Base-by-base conservation (phyloP, 2,797 vertebrate species). In the Ptychobarbus kaznakovi region DNA sequence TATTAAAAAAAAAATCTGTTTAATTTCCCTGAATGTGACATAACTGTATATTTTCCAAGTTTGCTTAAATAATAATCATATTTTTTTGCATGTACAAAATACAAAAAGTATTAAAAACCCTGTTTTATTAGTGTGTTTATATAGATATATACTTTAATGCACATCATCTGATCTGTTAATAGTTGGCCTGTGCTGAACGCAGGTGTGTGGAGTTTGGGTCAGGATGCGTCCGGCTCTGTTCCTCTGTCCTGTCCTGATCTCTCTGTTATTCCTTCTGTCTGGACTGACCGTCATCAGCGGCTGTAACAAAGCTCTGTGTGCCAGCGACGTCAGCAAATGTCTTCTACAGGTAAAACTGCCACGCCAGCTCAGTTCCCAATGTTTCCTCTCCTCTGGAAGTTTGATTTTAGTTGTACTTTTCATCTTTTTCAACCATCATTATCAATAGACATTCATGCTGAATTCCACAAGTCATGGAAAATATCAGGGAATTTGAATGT, bases 281-380 rank as follows among this genome's bases (percentile, higher is more conserved):
- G 95, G 95, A 90, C 90, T 97, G 88, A 93, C 96, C 0, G 46
- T 93, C 6, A 95, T 96, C 53, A 89, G 90, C 18, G 96, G 95
- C 93, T 99, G 98, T 92, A 99, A 99, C 93, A 99, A 99, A 90
- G 98, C 98, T 1, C 96, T 99, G 22, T 99, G 98, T 56, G 98
- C 98, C 46, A 99, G 97, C 16, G 98, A 99, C 25, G 98, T 99
- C 94, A 99, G 98, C 95, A 99, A 99, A 92, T 99, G 98, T 90
- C 96, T 99, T 86, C 97, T 99, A 90, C 98, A 99, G 97, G 98
- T 99, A 93, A 12, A 38, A 22, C 56, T 10, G 28, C 28, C 40
- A 58, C 35, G 9, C 10, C 3, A 0, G 1, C 7, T 7, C 0
- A 16, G 10, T 66, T 46, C 15, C 11, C 7, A 25, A 4, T 72